phyloP scores from a whole-genome alignment of 2,113 vertebrate species.

The Tinamus guttatus region DNA sequence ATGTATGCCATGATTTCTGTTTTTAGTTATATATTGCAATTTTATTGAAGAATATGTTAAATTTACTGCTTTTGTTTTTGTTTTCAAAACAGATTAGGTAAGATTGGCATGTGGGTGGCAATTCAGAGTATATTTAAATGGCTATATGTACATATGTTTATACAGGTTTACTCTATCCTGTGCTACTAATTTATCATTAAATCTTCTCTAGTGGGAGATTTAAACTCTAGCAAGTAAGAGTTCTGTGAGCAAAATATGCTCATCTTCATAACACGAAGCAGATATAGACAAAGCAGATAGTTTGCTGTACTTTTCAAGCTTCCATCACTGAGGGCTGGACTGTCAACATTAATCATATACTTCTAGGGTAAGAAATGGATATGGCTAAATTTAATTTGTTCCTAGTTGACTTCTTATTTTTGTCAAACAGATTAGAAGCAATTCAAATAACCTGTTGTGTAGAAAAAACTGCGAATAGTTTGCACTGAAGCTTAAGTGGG shows the following conservation, averaged over 20 bases:
- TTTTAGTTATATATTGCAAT: background rate
- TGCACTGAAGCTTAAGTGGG: background rate
- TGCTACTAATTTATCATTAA: background rate
- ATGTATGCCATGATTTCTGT: background rate
- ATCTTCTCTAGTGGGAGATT: background rate
- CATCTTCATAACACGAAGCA: background rate
- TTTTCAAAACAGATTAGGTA: background rate
- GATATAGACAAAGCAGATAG: background rate
- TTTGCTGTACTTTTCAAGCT: background rate
- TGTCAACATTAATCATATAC: constrained; percentile 10
- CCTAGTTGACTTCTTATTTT: background rate
- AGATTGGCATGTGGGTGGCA: background rate
- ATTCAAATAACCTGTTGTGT: background rate
- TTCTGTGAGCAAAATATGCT: rapidly evolving
- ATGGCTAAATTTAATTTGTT: background rate
- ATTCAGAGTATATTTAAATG: background rate
- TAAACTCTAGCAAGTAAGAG: background rate
- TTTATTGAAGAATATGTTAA: background rate
- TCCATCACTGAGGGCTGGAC: background rate
- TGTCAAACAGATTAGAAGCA: background rate
- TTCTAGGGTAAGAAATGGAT: background rate
- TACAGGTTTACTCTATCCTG: background rate
- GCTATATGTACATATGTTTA: background rate
- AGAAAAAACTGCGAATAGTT: background rate
- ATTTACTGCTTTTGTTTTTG: background rate